Conservation (phyloP, 2,888 invertebrate genomes). For the Mythimna ferrago region DNA sequence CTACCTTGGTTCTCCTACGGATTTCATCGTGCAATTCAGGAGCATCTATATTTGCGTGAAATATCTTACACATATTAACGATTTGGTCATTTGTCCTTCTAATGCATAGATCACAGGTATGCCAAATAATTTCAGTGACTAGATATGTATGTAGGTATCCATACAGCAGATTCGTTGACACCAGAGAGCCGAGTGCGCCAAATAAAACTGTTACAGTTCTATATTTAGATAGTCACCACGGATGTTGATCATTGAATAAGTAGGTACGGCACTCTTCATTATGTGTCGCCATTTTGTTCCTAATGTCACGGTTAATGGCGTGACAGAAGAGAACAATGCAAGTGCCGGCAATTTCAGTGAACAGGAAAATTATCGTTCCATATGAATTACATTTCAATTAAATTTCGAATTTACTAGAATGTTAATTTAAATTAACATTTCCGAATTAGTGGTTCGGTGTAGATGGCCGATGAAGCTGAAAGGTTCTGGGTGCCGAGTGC, state of each 20-base stretch:
- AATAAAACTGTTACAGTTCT: constrained; percentile 60
- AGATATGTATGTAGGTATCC: neutral
- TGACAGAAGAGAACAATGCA: constrained; percentile 17
- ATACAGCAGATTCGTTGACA: constrained; percentile 18
- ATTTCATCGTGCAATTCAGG: too few relatives aligned
- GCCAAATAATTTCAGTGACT: neutral
- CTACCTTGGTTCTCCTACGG: too few relatives aligned
- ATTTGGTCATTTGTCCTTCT: too few relatives aligned
- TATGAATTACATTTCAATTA: constrained; percentile 5
- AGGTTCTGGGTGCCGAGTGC: too few relatives aligned
- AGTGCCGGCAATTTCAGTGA: neutral
- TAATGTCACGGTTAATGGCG: constrained; percentile 37
- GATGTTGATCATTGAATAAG: constrained; percentile 68
- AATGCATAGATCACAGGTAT: neutral
- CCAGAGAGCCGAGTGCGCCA: constrained; percentile 22
- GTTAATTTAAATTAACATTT: neutral
- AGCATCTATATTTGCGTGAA: too few relatives aligned
- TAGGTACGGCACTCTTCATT: constrained; percentile 63
- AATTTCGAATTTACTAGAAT: neutral
- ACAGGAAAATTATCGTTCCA: neutral
- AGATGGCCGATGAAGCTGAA: too few relatives aligned
- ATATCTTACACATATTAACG: too few relatives aligned
- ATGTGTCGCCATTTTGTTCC: constrained; percentile 38
- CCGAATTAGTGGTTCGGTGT: neutral
- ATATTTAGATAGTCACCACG: constrained; percentile 68